Evolutionary conservation across 2,888 invertebrate species (phyloP).

Genomic region (Nebria brevicollis): DNA sequence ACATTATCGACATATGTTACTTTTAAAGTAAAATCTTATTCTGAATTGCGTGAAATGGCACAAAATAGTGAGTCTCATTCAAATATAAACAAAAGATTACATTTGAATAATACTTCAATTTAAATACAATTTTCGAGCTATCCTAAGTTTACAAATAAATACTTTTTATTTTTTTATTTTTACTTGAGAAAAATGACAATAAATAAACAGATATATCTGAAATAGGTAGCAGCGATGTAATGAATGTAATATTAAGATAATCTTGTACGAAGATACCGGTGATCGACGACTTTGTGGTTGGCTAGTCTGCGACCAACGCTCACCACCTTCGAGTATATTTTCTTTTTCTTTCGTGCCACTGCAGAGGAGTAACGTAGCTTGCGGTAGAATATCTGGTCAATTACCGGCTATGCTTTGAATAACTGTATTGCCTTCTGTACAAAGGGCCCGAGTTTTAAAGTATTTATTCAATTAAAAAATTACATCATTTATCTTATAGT

Average conservation of each 20-base stretch:
- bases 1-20: constrained; percentile 26
- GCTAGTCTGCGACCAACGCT: not conserved
- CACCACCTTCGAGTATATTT: not conserved
- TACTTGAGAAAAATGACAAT: not conserved
- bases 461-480: too few relatives aligned
- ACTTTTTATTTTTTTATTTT: not conserved
- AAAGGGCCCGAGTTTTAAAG: too few relatives aligned
- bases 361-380: not conserved
- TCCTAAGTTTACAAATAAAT: constrained; percentile 23
- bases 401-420: not conserved
- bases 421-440: too few relatives aligned
- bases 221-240: not conserved
- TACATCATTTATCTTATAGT: too few relatives aligned
- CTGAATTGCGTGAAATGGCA: not conserved
- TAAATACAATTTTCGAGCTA: constrained; percentile 24
- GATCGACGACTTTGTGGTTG: not conserved
- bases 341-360: not conserved
- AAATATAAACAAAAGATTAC: constrained; percentile 19
- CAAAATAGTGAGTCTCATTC: not conserved
- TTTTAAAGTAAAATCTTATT: not conserved
- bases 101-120: constrained; percentile 30
- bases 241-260: not conserved
- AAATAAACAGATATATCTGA: not conserved
- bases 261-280: not conserved
- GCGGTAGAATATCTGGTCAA: not conserved